Conservation (phyloP, 2,888 invertebrate genomes). For the Thereva unica region DNA sequence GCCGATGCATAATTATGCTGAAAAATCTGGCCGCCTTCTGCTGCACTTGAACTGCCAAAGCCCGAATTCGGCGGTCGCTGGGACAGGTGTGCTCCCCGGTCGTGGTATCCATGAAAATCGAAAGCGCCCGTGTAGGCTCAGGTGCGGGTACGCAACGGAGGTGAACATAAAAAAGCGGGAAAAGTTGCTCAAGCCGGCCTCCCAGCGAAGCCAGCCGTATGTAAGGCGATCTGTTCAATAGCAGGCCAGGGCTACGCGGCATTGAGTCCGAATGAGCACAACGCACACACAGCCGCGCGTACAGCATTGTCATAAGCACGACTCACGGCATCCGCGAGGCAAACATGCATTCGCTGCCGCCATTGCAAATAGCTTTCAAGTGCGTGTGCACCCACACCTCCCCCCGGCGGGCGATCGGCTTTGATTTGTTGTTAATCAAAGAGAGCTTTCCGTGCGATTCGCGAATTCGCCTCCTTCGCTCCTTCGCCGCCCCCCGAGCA, state of each 20-base stretch:
- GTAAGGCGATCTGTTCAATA: slow-evolving; percentile 55
- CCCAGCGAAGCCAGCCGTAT: slow-evolving; percentile 47
- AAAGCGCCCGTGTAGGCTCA: slow-evolving; percentile 7
- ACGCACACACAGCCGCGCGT: slow-evolving; percentile 34
- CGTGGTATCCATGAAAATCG: slow-evolving; percentile 10
- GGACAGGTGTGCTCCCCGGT: neutral
- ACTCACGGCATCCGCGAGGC: slow-evolving; percentile 9
- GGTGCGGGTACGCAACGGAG: slow-evolving; percentile 6
- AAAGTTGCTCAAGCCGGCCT: slow-evolving; percentile 30
- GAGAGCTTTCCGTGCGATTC: too few species aligned
- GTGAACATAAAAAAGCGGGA: slow-evolving; percentile 15
- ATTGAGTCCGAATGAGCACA: slow-evolving; percentile 53
- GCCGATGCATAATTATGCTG: neutral
- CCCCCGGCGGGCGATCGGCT: too few species aligned
- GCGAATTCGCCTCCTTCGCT: too few species aligned
- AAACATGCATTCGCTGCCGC: neutral
- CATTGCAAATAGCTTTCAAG: neutral
- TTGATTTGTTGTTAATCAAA: too few species aligned
- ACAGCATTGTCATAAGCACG: slow-evolving; percentile 10
- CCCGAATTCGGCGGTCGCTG: slow-evolving; percentile 13
- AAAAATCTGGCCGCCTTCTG: neutral
- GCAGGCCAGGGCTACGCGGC: slow-evolving; percentile 56
- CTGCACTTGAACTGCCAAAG: slow-evolving; percentile 27
- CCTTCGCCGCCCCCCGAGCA: neutral
- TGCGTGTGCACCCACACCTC: neutral